Evolutionary conservation across 2,113 vertebrate species (phyloP).

Genomic region (Notechis scutatus): DNA sequence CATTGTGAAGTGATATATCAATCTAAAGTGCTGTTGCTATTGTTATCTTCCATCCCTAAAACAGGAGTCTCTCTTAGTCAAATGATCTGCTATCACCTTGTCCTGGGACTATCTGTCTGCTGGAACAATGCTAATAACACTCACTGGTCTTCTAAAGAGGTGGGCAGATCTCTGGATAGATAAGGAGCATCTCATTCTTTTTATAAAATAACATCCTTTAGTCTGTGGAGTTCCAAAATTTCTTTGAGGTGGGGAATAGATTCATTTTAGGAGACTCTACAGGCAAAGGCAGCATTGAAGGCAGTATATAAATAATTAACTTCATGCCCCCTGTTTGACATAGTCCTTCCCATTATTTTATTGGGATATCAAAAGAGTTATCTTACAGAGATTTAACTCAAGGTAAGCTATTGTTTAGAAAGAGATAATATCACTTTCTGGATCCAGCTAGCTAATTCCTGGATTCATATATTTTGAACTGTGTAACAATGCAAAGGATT

Average conservation of each 20-base stretch:
- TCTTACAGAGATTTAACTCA: neutral
- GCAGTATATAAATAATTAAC: neutral
- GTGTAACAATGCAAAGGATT: accelerated
- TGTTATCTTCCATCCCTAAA: neutral
- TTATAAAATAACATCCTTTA: neutral
- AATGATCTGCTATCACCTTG: neutral
- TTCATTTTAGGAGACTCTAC: neutral
- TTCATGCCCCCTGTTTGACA: neutral
- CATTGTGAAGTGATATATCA: neutral
- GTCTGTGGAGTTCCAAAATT: neutral
- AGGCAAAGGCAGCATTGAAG: neutral
- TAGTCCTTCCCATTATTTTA: neutral
- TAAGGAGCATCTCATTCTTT: neutral
- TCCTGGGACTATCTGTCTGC: neutral
- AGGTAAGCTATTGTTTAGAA: neutral
- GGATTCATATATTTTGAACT: neutral
- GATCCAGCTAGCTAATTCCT: neutral
- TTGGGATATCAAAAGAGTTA: neutral
- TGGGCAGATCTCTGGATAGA: neutral
- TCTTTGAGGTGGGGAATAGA: neutral
- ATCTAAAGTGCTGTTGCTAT: neutral
- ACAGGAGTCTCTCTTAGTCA: neutral
- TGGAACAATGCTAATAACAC: neutral
- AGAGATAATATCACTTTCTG: neutral
- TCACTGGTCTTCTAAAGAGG: neutral